Evolutionary conservation across 1,140 invertebrate species (phyloP), one percentile per base, ranked within the genome.

Genomic region (Magallana gigas): DNA sequence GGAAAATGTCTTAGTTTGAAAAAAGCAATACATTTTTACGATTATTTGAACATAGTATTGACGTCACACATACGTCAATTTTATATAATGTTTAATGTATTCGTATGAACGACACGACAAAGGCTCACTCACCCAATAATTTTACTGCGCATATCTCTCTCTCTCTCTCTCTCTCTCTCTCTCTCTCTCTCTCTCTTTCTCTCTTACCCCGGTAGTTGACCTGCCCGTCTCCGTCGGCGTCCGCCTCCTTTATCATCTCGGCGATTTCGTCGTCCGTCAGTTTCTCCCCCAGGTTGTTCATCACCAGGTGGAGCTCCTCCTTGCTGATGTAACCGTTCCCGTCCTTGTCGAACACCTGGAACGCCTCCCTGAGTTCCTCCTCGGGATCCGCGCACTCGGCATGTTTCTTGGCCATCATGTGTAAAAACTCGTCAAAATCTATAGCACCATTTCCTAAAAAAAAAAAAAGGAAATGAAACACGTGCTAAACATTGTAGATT

Each of bases 341-440:
- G 95, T 99, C 98, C 96, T 99, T 99, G 95, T 99, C 98, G 95
- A 99, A 99, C 90, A 99, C 98, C 96, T 98, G 97, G 97, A 99
- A 99, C 90, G 98, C 98, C 96, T 99, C 98, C 95, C 98, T 96
- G 12, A 91, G 64, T 94, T 99, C 99, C 95, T 99, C 98, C 96
- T 99, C 98, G 95, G 97, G 98, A 95, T 99, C 98, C 89, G 98
- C 99, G 96, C 99, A 98, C 95, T 99, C 99, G 98, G 99, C 99
- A 98, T 99, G 99, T 96, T 99, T 99, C 94, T 98, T 97, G 56
- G 97, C 98, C 98, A 98, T 98, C 87, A 90, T 89, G 7, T 87
- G 88, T 80, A 97, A 94, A 93, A 97, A 98, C 94, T 99, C 98
- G 93, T 98, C 98, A 95, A 99, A 99, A 95, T 99, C 98, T 96